phyloP scores from a whole-genome alignment of 2,888 invertebrate species.

The Agrochola lota region DNA sequence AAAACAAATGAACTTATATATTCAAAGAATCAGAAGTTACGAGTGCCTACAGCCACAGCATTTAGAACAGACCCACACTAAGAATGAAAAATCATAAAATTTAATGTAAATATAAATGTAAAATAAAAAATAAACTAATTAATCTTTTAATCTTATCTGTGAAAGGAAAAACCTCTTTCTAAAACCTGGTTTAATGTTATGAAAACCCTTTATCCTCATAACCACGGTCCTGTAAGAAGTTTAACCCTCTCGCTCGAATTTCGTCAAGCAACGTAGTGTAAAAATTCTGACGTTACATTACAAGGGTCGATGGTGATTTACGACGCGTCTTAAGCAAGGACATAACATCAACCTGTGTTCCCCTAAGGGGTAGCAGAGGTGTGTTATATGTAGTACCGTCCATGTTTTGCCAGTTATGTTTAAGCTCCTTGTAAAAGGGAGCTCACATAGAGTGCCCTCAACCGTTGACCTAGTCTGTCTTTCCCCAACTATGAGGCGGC shows the following conservation, averaged over 20 bases:
- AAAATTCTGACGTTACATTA: constrained; percentile 56
- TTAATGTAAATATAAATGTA: too few species aligned
- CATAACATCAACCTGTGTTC: background rate
- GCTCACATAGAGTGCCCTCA: background rate
- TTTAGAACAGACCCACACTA: background rate
- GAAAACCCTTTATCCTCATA: constrained; percentile 3
- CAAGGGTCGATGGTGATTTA: constrained; percentile 62
- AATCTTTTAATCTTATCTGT: background rate
- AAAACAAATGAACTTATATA: background rate
- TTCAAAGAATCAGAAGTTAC: background rate
- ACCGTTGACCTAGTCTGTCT: too few species aligned
- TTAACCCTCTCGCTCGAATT: constrained; percentile 1
- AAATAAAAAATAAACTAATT: background rate
- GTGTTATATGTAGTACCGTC: background rate
- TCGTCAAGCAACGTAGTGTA: constrained; percentile 21
- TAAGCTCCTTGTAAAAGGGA: background rate
- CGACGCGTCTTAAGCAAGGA: constrained; percentile 32
- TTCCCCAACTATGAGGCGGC: too few species aligned
- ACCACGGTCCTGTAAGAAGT: background rate
- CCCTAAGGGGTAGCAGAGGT: background rate
- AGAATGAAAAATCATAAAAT: background rate
- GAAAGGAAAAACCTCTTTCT: background rate
- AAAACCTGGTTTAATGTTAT: constrained; percentile 8
- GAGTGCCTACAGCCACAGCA: background rate
- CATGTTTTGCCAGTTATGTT: background rate